These are phyloP conservation scores for Molorchus minor DNA, from an alignment of 2,888 invertebrate genomes.

Conservation along the genomic window DNA sequence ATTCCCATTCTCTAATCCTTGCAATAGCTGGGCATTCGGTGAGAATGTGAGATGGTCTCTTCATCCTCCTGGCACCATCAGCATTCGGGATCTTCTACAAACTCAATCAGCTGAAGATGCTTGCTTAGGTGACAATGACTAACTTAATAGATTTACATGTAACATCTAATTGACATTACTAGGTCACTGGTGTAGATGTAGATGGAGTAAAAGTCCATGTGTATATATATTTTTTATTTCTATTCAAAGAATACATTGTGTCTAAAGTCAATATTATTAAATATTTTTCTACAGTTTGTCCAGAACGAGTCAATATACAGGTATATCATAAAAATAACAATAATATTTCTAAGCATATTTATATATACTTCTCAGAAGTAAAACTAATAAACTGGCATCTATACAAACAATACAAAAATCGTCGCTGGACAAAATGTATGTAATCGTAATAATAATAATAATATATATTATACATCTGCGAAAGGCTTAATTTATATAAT, in stretches of 20 bases:
- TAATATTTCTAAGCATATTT: slow-evolving; percentile 50
- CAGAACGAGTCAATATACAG: slow-evolving; percentile 56
- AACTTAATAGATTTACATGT: too few relatives aligned
- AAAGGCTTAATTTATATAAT: slow-evolving; percentile 60
- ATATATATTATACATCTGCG: slow-evolving; percentile 61
- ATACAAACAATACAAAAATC: slow-evolving; percentile 47
- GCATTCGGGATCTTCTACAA: too few relatives aligned
- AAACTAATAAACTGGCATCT: slow-evolving; percentile 46
- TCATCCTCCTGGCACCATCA: too few relatives aligned
- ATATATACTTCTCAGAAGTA: slow-evolving; percentile 60
- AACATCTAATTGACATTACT: too few relatives aligned
- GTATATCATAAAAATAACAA: slow-evolving; percentile 47
- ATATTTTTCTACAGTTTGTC: slow-evolving; percentile 59
- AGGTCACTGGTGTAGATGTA: too few relatives aligned
- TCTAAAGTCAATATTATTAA: slow-evolving; percentile 63
- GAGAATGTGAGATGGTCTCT: too few relatives aligned
- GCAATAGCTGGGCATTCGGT: too few relatives aligned
- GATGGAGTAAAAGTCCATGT: not conserved
- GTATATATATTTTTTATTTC: slow-evolving; percentile 57
- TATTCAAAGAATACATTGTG: slow-evolving; percentile 65
- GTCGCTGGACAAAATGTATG: slow-evolving; percentile 58
- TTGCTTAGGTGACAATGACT: too few relatives aligned
- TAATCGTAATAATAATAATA: slow-evolving; percentile 47
- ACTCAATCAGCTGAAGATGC: too few relatives aligned
- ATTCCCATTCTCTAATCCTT: too few relatives aligned